Conservation (phyloP, 2,888 invertebrate genomes). For the Zeuzera pyrina region DNA sequence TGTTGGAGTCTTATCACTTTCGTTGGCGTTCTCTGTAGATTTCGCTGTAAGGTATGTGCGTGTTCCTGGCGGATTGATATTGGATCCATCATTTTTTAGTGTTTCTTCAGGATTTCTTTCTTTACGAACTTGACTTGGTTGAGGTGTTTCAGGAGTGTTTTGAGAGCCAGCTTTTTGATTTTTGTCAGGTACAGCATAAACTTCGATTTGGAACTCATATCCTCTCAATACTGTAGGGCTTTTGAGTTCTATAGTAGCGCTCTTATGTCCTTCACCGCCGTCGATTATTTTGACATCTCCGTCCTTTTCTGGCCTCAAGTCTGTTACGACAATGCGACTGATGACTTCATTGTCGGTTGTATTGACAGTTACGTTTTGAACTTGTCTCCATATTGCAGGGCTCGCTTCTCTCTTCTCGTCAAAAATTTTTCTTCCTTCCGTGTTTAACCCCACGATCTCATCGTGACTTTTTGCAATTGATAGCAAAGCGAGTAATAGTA, state of each 20-base stretch:
- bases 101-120: constrained; percentile 2
- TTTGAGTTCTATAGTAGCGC: constrained; percentile 49
- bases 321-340: constrained; percentile 37
- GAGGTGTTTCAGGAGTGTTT: not conserved
- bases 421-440: constrained; percentile 36
- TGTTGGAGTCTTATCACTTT: too few relatives aligned
- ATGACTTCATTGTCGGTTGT: constrained; percentile 40
- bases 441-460: constrained; percentile 29
- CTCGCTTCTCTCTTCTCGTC: constrained; percentile 42
- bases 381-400: constrained; percentile 48
- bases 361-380: constrained; percentile 36
- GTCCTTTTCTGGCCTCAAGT: constrained; percentile 47
- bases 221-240: constrained; percentile 55
- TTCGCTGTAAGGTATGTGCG: constrained; percentile 2
- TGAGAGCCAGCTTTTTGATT: not conserved
- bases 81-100: not conserved
- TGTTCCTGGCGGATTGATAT: constrained; percentile 1
- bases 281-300: constrained; percentile 46
- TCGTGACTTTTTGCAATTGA: constrained; percentile 34
- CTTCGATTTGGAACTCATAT: constrained; percentile 44
- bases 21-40: too few relatives aligned
- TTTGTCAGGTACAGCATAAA: constrained; percentile 27
- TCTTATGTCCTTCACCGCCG: constrained; percentile 48
- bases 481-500: constrained; percentile 25
- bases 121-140: not conserved